Evolutionary conservation across 2,113 vertebrate genomes (phyloP), one percentile per base, ranked within the genome.

Genomic region (Lonchura striata): DNA sequence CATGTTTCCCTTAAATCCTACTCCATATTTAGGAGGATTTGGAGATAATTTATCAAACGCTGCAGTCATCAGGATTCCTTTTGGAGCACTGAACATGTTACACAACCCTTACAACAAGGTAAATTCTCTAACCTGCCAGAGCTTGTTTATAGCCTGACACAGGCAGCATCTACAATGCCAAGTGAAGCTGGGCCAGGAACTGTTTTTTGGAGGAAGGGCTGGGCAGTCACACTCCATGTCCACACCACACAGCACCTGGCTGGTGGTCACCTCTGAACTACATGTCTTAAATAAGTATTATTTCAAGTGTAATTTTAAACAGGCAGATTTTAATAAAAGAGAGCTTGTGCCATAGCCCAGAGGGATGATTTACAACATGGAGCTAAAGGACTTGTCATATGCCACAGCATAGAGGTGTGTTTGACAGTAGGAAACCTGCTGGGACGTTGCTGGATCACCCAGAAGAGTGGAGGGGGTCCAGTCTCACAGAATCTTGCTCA

Each of bases 181-280:
- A 75, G 50, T 6, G 31, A 76, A 86, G 53, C 49, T 64, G 44
- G 22, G 39, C 65, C 35, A 82, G 52, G 42, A 84, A 27, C 23
- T 23, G 47, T 10, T 63, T 25, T 27, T 47, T 37, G 59, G 37
- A 24, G 5, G 59, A 65, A 74, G 7, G 16, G n/a, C 59, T 63
- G 53, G 22, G 42, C 11, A 0, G 17, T 16, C n/a, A 33, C n/a
- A 81, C n/a, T 9, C 19, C 69, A 68, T 31, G 53, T 25, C 53
- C 57, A 60, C 21, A 9, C 4, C 10, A 46, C 49, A 33, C 50
- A 78, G 46, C 59, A 57, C 37, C 53, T 49, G 28, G n/a, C 39
- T 68, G 0, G 0, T 7, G 19, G 56, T 74, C 74, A 70, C 74
- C 61, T 59, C 60, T 0, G 0, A 78, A 66, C 47, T 42, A 59